Percentiles rank a stretch among this genome's conserved stretches.
Conservation (phyloP, 2,797 vertebrate species). For the Neosalanx taihuensis region DNA sequence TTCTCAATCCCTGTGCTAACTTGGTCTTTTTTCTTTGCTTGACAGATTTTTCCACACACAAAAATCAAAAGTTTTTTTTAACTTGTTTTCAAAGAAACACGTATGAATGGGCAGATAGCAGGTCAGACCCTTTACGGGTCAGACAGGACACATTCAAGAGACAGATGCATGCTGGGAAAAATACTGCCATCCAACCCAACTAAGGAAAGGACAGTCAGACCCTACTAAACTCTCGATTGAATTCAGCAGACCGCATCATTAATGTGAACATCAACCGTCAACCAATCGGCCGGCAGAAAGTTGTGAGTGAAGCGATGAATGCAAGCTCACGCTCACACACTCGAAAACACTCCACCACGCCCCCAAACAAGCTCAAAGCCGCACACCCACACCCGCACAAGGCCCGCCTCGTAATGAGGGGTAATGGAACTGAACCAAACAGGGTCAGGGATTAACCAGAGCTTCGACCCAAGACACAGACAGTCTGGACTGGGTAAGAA, state of each 20-base stretch:
- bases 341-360: constrained; percentile 1
- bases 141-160: constrained; percentile 32
- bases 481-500: background rate
- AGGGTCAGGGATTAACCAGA: constrained; percentile 1
- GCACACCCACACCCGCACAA: background rate
- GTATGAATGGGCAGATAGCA: constrained; percentile 20
- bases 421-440: background rate
- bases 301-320: constrained; percentile 11
- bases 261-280: background rate
- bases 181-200: constrained; percentile 15
- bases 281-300: background rate
- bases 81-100: constrained; percentile 47
- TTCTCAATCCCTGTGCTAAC: constrained; percentile 29
- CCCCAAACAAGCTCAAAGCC: background rate
- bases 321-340: constrained; percentile 11
- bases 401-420: constrained; percentile 9
- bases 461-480: background rate
- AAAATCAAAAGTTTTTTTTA: constrained; percentile 28
- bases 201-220: constrained; percentile 9
- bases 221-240: constrained; percentile 2
- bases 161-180: constrained; percentile 49
- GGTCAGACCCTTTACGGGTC: constrained; percentile 18
- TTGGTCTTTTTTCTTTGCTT: constrained; percentile 45
- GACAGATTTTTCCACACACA: constrained; percentile 43
- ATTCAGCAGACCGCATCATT: constrained; percentile 5